A percentile compares a stretch with the other conserved stretches of the same genome.
These are phyloP conservation scores for Pandemis cinnamomeana DNA, from an alignment of 2,888 invertebrate species.

Conservation along the genomic window DNA sequence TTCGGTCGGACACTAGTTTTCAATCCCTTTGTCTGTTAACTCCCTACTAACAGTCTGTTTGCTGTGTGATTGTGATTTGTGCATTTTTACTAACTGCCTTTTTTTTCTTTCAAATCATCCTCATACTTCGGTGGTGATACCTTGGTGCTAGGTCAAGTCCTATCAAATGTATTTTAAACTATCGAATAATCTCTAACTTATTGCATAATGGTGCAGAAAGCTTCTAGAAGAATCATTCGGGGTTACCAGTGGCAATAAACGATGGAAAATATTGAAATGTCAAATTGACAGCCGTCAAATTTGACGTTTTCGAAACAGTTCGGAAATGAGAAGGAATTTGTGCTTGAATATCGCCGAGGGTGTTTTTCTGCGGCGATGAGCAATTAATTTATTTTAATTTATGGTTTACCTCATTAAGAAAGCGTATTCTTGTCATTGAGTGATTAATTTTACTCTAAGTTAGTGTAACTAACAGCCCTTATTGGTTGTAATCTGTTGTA, in stretches of 20 bases:
- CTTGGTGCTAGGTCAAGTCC: slow-evolving; percentile 73
- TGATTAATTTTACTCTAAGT: slow-evolving; percentile 65
- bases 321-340: slow-evolving; percentile 49
- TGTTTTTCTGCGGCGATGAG: slow-evolving; percentile 21
- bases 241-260: slow-evolving; percentile 60
- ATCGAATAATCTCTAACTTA: slow-evolving; percentile 48
- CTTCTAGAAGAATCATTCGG: slow-evolving; percentile 61
- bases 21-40: slow-evolving; percentile 34
- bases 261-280: slow-evolving; percentile 62
- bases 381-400: slow-evolving; percentile 57
- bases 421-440: slow-evolving; percentile 75
- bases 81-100: slow-evolving; percentile 73
- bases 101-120: slow-evolving; percentile 54
- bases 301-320: slow-evolving; percentile 67
- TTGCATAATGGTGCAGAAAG: slow-evolving; percentile 66
- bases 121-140: slow-evolving; percentile 69
- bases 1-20: no score
- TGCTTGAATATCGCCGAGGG: slow-evolving; percentile 35
- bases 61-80: slow-evolving; percentile 66
- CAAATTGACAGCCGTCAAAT: slow-evolving; percentile 72
- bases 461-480: slow-evolving; percentile 56
- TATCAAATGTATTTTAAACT: slow-evolving; percentile 48
- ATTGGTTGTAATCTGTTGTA: slow-evolving; percentile 59
- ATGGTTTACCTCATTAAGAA: slow-evolving; percentile 61
- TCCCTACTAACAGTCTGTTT: slow-evolving; percentile 68